Evolutionary conservation across 1,140 invertebrate genomes (phyloP).

Genomic region (Papilio xuthus): DNA sequence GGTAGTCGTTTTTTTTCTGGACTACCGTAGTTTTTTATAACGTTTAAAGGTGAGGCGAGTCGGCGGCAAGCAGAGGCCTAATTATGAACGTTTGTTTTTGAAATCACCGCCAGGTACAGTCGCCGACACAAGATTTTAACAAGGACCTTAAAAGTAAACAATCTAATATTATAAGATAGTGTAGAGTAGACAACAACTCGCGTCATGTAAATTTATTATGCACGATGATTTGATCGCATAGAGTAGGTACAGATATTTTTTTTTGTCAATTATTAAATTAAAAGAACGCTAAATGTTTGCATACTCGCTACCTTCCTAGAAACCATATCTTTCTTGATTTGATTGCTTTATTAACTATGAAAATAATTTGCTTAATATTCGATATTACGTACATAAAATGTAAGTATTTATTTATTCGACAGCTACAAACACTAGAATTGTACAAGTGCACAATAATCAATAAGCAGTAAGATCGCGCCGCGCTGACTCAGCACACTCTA

Average conservation of each 20-base stretch:
- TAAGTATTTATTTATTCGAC: no score
- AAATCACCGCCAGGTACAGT: conserved; percentile 67
- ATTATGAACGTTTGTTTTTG: conserved; percentile 79
- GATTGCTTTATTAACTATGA: no score
- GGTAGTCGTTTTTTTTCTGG: conserved; percentile 58
- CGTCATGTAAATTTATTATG: neutral
- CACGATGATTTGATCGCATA: neutral
- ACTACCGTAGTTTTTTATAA: conserved; percentile 63
- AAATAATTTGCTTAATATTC: no score
- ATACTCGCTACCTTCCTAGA: no score
- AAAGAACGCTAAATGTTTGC: no score
- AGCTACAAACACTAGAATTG: neutral
- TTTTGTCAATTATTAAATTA: no score
- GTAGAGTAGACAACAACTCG: conserved; percentile 21
- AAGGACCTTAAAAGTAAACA: conserved; percentile 1
- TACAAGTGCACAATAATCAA: conserved; percentile 28
- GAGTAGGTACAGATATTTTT: no score
- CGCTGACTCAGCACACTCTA: conserved; percentile 67
- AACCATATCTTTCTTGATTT: no score
- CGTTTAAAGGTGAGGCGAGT: conserved; percentile 49
- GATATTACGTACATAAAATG: neutral
- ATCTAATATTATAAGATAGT: conserved; percentile 8
- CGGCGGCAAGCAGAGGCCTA: conserved; percentile 65
- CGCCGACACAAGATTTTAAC: conserved; percentile 49
- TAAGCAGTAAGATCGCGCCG: conserved; percentile 44